phyloP scores from a whole-genome alignment of 2,888 invertebrate species.

The Dolomedes plantarius region DNA sequence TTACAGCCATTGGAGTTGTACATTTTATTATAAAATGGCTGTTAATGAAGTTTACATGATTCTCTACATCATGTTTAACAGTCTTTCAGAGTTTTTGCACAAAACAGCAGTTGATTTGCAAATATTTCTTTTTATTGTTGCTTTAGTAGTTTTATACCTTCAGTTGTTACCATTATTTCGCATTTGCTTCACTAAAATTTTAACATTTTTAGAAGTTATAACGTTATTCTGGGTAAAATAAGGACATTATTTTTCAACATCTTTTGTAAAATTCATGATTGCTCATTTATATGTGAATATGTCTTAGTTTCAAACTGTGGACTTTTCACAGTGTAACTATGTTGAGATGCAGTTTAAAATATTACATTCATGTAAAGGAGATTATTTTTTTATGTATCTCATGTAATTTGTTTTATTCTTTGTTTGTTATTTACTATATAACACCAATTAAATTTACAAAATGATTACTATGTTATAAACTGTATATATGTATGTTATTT shows the following conservation, averaged over 20 bases:
- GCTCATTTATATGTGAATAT: background rate
- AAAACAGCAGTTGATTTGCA: background rate
- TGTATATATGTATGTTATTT: conserved; percentile 4
- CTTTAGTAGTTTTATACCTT: conserved; percentile 5
- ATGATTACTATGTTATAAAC: background rate
- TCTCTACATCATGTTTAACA: conserved; percentile 64
- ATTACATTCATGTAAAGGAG: conserved; percentile 15
- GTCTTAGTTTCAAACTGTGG: background rate
- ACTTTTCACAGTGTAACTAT: background rate
- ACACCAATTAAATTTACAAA: background rate
- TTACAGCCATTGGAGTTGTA: conserved; percentile 19
- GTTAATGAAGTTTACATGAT: conserved; percentile 46
- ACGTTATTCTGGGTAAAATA: background rate
- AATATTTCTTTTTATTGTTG: conserved; percentile 5
- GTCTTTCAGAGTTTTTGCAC: conserved; percentile 8
- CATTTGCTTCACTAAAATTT: background rate
- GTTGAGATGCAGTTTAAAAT: background rate
- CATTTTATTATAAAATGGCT: conserved; percentile 40
- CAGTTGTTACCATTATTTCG: background rate
- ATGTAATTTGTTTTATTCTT: background rate
- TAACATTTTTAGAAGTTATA: background rate
- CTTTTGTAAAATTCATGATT: conserved; percentile 2
- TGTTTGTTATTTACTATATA: background rate
- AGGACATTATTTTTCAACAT: background rate
- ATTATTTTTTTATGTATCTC: conserved; percentile 16